Base-by-base conservation (phyloP, 2,797 vertebrate genomes). In the Denticeps clupeoides region DNA sequence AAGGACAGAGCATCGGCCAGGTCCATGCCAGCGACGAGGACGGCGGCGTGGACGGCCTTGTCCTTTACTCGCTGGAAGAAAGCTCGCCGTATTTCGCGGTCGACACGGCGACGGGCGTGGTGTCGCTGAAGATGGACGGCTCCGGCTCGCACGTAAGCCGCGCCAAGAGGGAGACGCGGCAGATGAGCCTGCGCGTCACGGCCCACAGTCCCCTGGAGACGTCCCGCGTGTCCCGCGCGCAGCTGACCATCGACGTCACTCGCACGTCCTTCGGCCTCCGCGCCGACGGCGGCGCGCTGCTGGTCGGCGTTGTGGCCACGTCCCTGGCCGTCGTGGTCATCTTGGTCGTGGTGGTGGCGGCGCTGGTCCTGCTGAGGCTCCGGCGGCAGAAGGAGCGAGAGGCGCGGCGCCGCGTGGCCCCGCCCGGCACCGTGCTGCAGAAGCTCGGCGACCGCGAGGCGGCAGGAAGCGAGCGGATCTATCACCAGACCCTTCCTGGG, bases 1-100 rank as follows among this genome's bases (percentile, higher is more conserved):
- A 80, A 49, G 87, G 88, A 3, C 81, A 88, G 54, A 84, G 68
- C 64, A 75, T 90, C 0, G 88, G 87, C 11, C 78, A 74, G 0
- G 82, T 90, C 35, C 59, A 78, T 63, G 88, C 87, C 16, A 87
- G 80, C 0, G 88, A 90, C 0, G 87, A 89, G 58, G 88, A 90
- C 1, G 82, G 81, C 3, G 88, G 88, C 1, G 74, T 80, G 0
- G 87, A 90, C 0, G 88, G 88, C 0, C 69, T 88, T 0, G 80
- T 89, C 1, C 75, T 89, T 5, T 90, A 89, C 55, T 75, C 75
- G 1, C 65, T 90, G 31, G 63, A 78, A 3, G 72, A 84, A 11
- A 74, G 75, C 2, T 89, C 88, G 0, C 85, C 83, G 0, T 89
- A 87, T 63, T 90, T 90, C 3, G 80, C 73, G 18, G 67, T 90